Base-by-base conservation (phyloP, 2,113 vertebrate species). In the Agelaius phoeniceus region DNA sequence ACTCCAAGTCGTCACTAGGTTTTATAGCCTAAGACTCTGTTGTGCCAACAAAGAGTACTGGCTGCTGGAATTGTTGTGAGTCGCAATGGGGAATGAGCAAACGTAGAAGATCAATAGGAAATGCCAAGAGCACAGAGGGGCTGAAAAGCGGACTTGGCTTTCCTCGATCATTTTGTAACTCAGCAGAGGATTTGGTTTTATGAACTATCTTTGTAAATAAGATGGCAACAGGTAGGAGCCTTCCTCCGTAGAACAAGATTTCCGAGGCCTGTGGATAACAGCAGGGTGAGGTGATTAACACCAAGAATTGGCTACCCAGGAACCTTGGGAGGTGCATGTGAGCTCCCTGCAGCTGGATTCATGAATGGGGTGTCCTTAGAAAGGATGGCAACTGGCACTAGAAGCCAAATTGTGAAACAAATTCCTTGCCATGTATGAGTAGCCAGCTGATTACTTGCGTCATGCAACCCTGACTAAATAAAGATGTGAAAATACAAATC, bases 1-100 rank as follows among this genome's bases (percentile, higher is more conserved):
- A 2, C 33, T 76, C 37, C 17, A 48, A n/a, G 28, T 41, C 0
- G 0, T 82, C 31, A 2, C 27, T n/a, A 4, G 10, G 16, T 76
- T 72, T 88, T 65, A 18, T 35, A 58, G 79, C 67, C 5, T 11
- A 12, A 63, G 35, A 15, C 37, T 46, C 24, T 65, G 65, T 66
- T 79, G 33, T 80, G 82, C 49, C 31, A 77, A 23, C 65, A 24
- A 11, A 41, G 21, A 69, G n/a, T 7, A 13, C 24, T 28, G 59
- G 5, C 65, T 58, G 43, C 33, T 67, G 75, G 39, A 73, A 7
- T 13, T 52, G 15, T 19, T 65, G 10, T 21, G 24, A 22, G 51
- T 82, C n/a, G 51, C 78, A 85, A 66, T 5, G 21, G 59, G 59
- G 46, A 61, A 17, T 8, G 20, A 51, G 68, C 0, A 6, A 24